These are phyloP conservation scores for Cyanoliseus patagonus DNA, from an alignment of 2,113 vertebrate species.

Conservation along the genomic window DNA sequence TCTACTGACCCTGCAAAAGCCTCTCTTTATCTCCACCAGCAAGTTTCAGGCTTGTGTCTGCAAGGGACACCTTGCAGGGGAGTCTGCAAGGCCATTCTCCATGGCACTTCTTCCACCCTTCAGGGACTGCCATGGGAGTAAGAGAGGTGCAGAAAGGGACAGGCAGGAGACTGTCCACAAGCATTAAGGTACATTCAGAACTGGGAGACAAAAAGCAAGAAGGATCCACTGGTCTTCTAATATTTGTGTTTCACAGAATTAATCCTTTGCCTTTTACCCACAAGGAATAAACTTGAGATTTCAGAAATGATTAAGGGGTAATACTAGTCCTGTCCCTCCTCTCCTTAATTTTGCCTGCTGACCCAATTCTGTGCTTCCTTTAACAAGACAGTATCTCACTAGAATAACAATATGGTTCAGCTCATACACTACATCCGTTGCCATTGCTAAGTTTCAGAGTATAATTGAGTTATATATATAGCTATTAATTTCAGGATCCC, in stretches of 20 bases:
- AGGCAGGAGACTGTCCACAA: fast-evolving
- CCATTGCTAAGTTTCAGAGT: background rate
- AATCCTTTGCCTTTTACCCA: background rate
- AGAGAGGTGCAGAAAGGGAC: background rate
- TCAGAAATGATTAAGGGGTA: background rate
- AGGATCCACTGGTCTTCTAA: fast-evolving
- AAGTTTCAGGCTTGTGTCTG: background rate
- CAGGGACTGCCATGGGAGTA: background rate
- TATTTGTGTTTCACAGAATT: background rate
- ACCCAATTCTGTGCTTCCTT: conserved; percentile 20
- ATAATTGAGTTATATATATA: conserved; percentile 21
- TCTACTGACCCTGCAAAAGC: background rate
- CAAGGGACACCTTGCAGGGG: background rate
- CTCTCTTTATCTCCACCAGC: background rate
- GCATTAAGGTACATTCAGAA: background rate
- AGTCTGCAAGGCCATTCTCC: background rate
- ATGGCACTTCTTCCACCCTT: fast-evolving
- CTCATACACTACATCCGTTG: background rate
- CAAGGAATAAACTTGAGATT: background rate
- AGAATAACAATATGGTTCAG: background rate
- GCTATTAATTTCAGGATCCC: conserved; percentile 11
- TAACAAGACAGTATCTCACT: background rate
- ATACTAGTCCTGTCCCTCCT: background rate
- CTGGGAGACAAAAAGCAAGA: background rate
- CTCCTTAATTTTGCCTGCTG: background rate